Conservation (phyloP, 2,113 vertebrate genomes). For the Serilophus lunatus region DNA sequence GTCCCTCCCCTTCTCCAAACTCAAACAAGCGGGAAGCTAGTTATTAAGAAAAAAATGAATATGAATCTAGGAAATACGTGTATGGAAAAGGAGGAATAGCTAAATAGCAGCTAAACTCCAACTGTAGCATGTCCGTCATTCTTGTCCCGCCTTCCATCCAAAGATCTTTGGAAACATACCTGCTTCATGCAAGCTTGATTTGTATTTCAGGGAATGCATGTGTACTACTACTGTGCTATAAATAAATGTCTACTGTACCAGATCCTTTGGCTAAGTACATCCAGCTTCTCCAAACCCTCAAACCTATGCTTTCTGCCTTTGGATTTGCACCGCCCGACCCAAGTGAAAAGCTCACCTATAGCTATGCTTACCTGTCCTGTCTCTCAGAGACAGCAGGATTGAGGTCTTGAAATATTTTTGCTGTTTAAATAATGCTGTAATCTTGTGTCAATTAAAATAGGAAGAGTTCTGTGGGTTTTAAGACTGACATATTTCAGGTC, state of each 20-base stretch:
- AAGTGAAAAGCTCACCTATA: neutral
- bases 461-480: neutral
- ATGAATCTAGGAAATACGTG: neutral
- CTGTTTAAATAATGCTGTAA: neutral
- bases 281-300: neutral
- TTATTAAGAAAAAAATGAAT: neutral
- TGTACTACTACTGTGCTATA: neutral
- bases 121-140: neutral
- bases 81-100: neutral
- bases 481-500: neutral
- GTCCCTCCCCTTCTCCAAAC: neutral
- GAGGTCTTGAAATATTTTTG: neutral
- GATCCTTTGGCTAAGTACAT: neutral
- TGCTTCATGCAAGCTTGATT: neutral
- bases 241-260: neutral
- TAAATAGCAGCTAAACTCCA: neutral
- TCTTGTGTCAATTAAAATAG: neutral
- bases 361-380: neutral
- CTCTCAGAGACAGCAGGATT: neutral
- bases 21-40: neutral
- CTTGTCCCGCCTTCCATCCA: neutral
- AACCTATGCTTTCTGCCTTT: neutral
- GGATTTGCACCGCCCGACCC: neutral
- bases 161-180: neutral
- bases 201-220: slow-evolving; percentile 12